phyloP scores from a whole-genome alignment of 2,113 vertebrate genomes.

The Pelusios castaneus region DNA sequence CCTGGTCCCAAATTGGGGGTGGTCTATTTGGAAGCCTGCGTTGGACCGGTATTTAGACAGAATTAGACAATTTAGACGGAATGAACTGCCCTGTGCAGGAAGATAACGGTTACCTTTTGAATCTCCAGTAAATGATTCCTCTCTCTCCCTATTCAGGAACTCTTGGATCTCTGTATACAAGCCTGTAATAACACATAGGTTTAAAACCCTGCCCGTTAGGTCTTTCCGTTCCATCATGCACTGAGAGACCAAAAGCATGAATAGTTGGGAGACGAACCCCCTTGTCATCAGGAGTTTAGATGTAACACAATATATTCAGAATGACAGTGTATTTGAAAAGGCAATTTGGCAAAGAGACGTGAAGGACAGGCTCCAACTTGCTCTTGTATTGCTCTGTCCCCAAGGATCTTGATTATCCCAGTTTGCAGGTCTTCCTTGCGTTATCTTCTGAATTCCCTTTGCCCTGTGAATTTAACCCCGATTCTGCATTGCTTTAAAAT shows the following conservation, averaged over 20 bases:
- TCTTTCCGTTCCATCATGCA: constrained; percentile 38
- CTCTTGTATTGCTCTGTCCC: background rate
- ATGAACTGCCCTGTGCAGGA: background rate
- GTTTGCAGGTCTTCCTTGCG: background rate
- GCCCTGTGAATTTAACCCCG: constrained; percentile 9
- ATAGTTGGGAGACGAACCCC: constrained; percentile 34
- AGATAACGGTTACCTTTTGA: constrained; percentile 6
- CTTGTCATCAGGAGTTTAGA: constrained; percentile 22
- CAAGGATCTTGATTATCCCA: background rate
- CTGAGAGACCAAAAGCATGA: constrained; percentile 12
- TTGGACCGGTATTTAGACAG: background rate
- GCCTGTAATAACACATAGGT: background rate
- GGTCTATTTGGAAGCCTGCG: background rate
- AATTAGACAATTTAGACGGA: background rate
- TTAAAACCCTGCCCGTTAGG: constrained; percentile 30
- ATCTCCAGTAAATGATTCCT: constrained; percentile 15
- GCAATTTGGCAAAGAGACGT: constrained; percentile 39
- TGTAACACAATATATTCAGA: constrained; percentile 2
- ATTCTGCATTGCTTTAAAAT: background rate
- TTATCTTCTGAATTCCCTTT: background rate
- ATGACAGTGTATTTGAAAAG: background rate
- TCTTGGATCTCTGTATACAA: constrained; percentile 7
- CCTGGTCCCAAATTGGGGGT: background rate
- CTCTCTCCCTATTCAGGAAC: constrained; percentile 22
- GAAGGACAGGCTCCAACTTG: constrained; percentile 39